Evolutionary conservation across 2,797 vertebrate species (phyloP).

Genomic region (Bucorvus abyssinicus): DNA sequence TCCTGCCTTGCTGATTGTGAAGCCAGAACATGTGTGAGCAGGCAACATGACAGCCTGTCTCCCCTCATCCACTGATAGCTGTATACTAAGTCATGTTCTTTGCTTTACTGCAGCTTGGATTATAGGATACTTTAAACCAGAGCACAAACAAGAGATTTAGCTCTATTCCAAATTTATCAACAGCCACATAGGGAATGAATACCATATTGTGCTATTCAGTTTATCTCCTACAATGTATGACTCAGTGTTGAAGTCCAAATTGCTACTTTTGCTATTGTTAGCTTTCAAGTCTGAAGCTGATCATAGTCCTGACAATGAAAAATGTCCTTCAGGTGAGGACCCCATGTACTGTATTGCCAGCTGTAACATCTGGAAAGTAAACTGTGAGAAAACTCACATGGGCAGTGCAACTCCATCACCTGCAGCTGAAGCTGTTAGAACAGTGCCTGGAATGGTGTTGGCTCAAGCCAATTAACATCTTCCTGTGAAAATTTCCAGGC

Average conservation of each 20-base stretch:
- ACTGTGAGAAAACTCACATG: background rate
- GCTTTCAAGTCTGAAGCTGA: background rate
- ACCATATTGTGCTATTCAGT: background rate
- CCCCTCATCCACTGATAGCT: background rate
- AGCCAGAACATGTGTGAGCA: background rate
- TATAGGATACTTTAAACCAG: background rate
- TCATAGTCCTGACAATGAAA: background rate
- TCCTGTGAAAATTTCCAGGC: background rate
- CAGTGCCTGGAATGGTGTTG: background rate
- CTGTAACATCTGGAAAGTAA: background rate
- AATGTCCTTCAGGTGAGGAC: background rate
- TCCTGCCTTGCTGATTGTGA: background rate
- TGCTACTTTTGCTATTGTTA: background rate
- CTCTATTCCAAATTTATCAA: background rate
- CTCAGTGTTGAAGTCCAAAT: background rate
- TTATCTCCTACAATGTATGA: background rate
- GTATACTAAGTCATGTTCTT: background rate
- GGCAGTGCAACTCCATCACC: background rate
- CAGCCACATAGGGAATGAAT: rapidly evolving
- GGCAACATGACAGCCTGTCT: background rate
- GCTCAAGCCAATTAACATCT: background rate
- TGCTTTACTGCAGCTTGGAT: background rate
- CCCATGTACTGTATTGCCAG: background rate
- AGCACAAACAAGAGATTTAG: background rate
- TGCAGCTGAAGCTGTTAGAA: background rate